Conservation (phyloP, 2,797 vertebrate genomes). For the Poeciliopsis gracilis region DNA sequence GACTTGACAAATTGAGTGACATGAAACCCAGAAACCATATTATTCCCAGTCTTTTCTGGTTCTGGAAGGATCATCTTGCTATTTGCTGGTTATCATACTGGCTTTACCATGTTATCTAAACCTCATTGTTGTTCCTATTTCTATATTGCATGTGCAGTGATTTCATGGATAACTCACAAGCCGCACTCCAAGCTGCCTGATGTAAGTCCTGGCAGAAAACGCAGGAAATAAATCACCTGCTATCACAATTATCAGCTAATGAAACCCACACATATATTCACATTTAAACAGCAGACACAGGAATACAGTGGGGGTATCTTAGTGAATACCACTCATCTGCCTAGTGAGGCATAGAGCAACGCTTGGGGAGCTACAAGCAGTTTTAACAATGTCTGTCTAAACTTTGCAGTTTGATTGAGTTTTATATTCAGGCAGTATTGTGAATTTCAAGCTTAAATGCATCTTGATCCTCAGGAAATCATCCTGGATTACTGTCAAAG, state of each 20-base stretch:
- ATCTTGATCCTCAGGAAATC: conserved; percentile 66
- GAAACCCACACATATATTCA: conserved; percentile 8
- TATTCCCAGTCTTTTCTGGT: not conserved
- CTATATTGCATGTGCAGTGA: not conserved
- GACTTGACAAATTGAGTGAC: not conserved
- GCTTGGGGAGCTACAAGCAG: conserved; percentile 35
- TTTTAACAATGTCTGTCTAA: conserved; percentile 57
- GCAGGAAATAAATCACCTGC: not conserved
- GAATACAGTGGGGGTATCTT: conserved; percentile 9
- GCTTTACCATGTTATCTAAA: not conserved
- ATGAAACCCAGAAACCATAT: not conserved
- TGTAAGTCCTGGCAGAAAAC: not conserved
- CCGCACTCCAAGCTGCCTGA: not conserved
- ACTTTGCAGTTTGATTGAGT: conserved; percentile 65
- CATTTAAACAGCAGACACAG: conserved; percentile 2
- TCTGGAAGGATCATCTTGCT: not conserved
- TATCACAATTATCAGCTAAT: not conserved
- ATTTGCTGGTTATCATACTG: not conserved
- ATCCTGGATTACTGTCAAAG: conserved; percentile 69
- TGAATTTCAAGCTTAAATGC: conserved; percentile 53
- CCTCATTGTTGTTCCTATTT: not conserved
- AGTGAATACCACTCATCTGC: conserved; percentile 25
- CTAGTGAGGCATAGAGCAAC: conserved; percentile 29
- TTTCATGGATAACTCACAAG: not conserved
- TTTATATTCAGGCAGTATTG: conserved; percentile 35